Evolutionary conservation across 2,888 invertebrate genomes (phyloP), one percentile per base, ranked within the genome.

Genomic region (Cheilosia vulpina): DNA sequence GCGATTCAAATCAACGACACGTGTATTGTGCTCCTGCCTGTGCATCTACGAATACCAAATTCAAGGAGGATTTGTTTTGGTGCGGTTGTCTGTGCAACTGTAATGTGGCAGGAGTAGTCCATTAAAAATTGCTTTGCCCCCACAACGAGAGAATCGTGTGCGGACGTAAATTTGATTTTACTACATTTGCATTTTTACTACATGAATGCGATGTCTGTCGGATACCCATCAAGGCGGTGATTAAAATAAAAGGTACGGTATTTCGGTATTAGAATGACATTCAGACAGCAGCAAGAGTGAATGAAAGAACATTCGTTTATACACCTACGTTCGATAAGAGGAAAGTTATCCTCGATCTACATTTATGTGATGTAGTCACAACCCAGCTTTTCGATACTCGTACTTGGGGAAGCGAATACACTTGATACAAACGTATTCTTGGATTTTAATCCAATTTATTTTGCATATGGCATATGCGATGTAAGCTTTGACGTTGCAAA

Each of bases 101-200:
- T 57, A 58, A 34, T 50, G 60, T 47, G 47, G 50, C 47, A 53
- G 45, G 27, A 41, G 68, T 73, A 79, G 72, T 84, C 83, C 79
- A 79, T 79, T 84, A 58, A 60, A 53, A 73, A 65, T 52, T 60
- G 41, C 19, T 52, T 27, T 58, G 47, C 53, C 21, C 21, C 6
- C 34, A 19, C 24, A 62, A 34, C 19, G 38, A n/a, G 31, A 19
- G 17, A 34, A 47, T 21, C 27, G 65, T 50, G 34, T 55, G 34
- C 19, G 38, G 43, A 47, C 24, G 43, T 62, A 47, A 63, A 63
- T 69, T 52, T 53, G 63, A 79, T 79, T 65, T 75, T 63, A 69
- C 58, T 78, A 73, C 53, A 34, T 57, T 68, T 52, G 27, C 52
- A 21, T 41, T 58, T 41, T 21, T 34, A n/a, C n/a, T n/a, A n/a